Evolutionary conservation across 1,140 invertebrate species (phyloP), one percentile per base, ranked within the genome.

Genomic region (Brachionus rubens): DNA sequence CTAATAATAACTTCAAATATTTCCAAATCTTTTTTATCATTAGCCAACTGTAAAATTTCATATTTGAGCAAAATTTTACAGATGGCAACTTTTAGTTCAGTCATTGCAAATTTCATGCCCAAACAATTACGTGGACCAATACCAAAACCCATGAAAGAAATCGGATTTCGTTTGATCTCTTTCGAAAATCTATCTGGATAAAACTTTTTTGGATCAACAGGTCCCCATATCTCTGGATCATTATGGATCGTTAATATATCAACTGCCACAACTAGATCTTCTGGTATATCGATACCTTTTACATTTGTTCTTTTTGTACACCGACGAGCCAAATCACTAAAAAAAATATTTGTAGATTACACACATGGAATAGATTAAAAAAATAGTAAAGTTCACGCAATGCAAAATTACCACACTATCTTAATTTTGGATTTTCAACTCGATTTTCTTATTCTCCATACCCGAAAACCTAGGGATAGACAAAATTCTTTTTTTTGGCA

Each of bases 81-180:
- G 1, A 83, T 75, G 0, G 81, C 78, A 2, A 81, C 72, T 68
- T 83, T 84, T 3, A 81, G 79, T 67, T 83, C 82, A 14, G 83
- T 19, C 21, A 82, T 77, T 12, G 82, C 83, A 54, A 84, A 82
- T 47, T 81, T 79, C 77, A 81, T 80, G 0, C 83, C 84, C 30
- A 85, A 81, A 76, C 84, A 85, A 67, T 80, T 82, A 40, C 83
- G 79, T 1, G 83, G 83, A 3, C 84, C 84, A 28, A 80, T 80
- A 7, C 82, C 82, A 70, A 85, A 85, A 12, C 82, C 81, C 19
- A 84, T 75, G 62, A 78, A 84, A 2, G 79, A 79, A 26, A 80
- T 80, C 0, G 80, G 79, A 41, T 77, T 52, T 7, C 80, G 78
- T 9, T 77, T 77, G 0, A 56, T 59, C 28, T 79, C 80, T 36